A percentile compares a stretch with the other conserved stretches of the same genome.
These are phyloP conservation scores for Thamnophis elegans DNA, from an alignment of 2,797 vertebrate genomes.

Conservation along the genomic window DNA sequence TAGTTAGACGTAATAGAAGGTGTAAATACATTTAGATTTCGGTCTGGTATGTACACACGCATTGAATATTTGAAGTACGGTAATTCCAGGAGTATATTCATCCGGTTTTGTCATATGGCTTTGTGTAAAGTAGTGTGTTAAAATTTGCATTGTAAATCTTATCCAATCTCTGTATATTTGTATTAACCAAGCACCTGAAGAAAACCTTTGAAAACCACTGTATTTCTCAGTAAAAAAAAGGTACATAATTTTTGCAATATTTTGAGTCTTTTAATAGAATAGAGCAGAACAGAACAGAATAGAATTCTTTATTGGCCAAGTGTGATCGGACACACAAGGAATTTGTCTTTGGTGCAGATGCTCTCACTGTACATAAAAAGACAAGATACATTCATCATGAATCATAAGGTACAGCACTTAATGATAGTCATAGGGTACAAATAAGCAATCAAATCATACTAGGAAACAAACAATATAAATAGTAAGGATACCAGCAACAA, in stretches of 20 bases:
- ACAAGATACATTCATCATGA: no score
- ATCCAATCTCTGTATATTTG: not conserved
- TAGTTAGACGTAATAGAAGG: not conserved
- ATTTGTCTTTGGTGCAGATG: no score
- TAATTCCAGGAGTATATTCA: not conserved
- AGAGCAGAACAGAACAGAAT: no score
- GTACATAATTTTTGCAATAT: not conserved
- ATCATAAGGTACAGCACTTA: no score
- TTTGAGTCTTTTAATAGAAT: not conserved
- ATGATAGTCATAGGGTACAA: no score
- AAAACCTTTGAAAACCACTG: not conserved
- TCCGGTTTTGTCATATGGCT: not conserved
- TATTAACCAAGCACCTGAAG: not conserved
- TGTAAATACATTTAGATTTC: not conserved
- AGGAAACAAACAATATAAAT: no score
- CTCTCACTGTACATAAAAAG: no score
- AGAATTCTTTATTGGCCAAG: no score
- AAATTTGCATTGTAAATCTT: not conserved
- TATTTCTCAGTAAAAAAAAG: not conserved
- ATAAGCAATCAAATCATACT: no score
- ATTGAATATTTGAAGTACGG: not conserved
- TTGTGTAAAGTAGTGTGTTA: not conserved
- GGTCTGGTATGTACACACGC: not conserved
- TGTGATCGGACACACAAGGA: no score
- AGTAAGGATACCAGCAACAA: no score